A percentile compares a stretch with the other conserved stretches of the same genome.
These are phyloP conservation scores for Acanthopleura granulata DNA, from an alignment of 2,888 invertebrate species.

Conservation along the genomic window DNA sequence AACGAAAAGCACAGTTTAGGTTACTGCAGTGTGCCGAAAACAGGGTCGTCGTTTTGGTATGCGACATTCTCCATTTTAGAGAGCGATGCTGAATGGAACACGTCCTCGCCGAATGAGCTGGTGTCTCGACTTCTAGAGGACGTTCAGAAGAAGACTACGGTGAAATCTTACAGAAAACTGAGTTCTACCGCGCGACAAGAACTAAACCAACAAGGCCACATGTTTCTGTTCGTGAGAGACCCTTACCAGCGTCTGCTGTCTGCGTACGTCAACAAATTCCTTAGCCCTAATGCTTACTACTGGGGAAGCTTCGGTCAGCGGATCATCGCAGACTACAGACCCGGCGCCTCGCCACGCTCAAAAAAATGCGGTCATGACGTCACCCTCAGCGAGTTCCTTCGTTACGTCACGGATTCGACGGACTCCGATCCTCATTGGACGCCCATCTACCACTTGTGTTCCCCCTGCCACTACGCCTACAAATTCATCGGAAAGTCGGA, in stretches of 20 bases:
- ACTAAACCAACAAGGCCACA: background rate
- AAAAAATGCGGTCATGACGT: background rate
- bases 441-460: background rate
- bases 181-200: background rate
- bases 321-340: background rate
- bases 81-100: background rate
- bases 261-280: constrained; percentile 12
- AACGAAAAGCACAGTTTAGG: background rate
- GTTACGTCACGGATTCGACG: background rate
- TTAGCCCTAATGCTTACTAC: constrained; percentile 5
- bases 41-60: background rate
- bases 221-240: constrained; percentile 12
- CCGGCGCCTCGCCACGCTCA: background rate
- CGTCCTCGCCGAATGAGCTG: background rate
- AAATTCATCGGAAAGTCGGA: background rate
- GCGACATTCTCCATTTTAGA: background rate
- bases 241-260: background rate
- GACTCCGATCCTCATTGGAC: constrained; percentile 5
- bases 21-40: constrained; percentile 9
- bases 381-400: background rate
- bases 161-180: background rate
- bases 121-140: background rate
- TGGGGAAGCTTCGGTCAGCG: background rate
- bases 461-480: background rate
- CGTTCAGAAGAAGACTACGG: background rate